Evolutionary conservation across 2,113 vertebrate species (phyloP), one percentile per base, ranked within the genome.

Genomic region (Nannospalax galili): DNA sequence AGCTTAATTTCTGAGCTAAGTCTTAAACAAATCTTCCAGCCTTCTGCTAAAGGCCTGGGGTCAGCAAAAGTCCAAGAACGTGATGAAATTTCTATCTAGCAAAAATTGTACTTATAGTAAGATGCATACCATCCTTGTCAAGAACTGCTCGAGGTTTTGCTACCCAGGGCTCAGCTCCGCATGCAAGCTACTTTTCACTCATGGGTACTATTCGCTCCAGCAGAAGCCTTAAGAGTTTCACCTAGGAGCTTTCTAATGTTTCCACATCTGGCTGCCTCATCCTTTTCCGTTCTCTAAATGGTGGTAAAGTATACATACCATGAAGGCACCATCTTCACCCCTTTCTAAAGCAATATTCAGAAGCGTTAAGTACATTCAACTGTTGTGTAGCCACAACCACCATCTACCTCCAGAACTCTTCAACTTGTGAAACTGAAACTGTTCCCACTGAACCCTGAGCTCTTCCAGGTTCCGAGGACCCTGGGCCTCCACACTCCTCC

Each of bases 401-500:
- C 58, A 1, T 26, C 42, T 7, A 10, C 26, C 40, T 52, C 16
- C 3, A 48, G 42, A 84, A 84, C 11, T 12, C n/a, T 32, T 74
- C 19, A 69, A 62, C 64, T 82, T 73, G 26, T 4, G 62, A 56
- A 88, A 84, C 16, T 20, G 16, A 45, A 42, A 35, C 14, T 48
- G 7, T 10, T 19, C 64, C 19, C 17, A 8, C 7, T 14, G 26
- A 52, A n/a, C 35, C 16, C 2, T 5, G 20, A 10, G 3, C 17
- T 1, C 32, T 45, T 8, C 14, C 35, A 12, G 45, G 24, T 8
- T 5, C 64, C 5, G 24, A 5, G 1, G 19, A n/a, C 14, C 56
- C 24, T 17, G 17, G 15, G 2, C 40, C 22, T 2, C 32, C n/a
- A 11, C 26, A 32, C 20, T n/a, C 5, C 0, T 35, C 4, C 4